Evolutionary conservation across 2,113 vertebrate species (phyloP), one percentile per base, ranked within the genome.

Genomic region (Mobula hypostoma): DNA sequence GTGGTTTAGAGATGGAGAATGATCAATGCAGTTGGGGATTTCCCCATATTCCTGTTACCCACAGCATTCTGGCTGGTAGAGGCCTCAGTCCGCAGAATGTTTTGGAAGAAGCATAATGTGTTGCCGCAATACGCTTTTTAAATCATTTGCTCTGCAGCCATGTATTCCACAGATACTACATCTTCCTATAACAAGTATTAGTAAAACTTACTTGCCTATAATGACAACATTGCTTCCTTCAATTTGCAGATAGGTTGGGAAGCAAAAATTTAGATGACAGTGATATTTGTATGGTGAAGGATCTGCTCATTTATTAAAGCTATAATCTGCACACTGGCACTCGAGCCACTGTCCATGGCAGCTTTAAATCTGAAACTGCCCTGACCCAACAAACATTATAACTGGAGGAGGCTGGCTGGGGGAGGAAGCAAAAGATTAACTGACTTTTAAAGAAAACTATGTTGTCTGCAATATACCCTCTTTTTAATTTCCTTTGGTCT

Each of bases 401-500:
- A 40, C 0, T 9, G 11, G 83, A 61, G 56, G 8, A 12, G 29
- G 36, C 14, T 74, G 91, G 48, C 3, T 48, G 48, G 48, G 48
- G 68, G 24, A 56, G 14, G n/a, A 70, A 93, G 36, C 61, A 90
- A 63, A 66, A 1, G 70, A 66, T 61, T 66, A 74, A 76, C 24
- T 74, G 68, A 93, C 36, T 24, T 93, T 21, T 72, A 40, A 56
- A 21, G 32, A 90, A 93, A 93, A 72, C 12, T 24, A 74, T 72
- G 32, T 3, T 92, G n/a, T 36, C 1, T 72, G 48, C 36, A 93
- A 5, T 92, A 17, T 27, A 36, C n/a, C 68, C 21, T 29, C 74
- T 93, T 56, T 90, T 74, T 27, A 82, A 66, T 90, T 90, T 90
- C 85, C 85, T 74, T 24, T 93, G 91, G 27, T 70, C 91, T 40